A percentile compares a stretch with the other conserved stretches of the same genome.
Conservation (phyloP, 2,888 invertebrate species). For the Dexiosoma caninum region DNA sequence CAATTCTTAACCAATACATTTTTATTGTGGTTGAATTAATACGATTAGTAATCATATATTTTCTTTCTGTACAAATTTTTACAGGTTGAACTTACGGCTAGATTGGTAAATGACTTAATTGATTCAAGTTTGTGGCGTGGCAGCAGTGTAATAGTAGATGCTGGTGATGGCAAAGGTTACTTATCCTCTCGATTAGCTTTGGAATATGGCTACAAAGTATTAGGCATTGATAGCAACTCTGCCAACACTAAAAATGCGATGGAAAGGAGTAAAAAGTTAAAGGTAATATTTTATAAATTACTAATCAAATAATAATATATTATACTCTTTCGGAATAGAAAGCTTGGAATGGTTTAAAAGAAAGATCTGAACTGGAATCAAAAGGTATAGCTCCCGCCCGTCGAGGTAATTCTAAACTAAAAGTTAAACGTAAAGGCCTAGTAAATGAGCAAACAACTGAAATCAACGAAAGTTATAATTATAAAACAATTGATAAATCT, state of each 20-base stretch:
- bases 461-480: conserved; percentile 71
- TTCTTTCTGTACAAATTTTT: background rate
- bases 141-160: conserved; percentile 82
- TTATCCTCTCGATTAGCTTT: conserved; percentile 86
- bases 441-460: background rate
- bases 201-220: conserved; percentile 83
- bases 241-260: conserved; percentile 84
- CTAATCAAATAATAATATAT: background rate
- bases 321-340: conserved; percentile 74
- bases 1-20: no score
- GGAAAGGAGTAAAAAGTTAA: conserved; percentile 76
- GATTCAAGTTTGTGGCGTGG: conserved; percentile 47
- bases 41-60: no score
- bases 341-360: conserved; percentile 81
- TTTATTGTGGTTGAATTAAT: no score
- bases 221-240: conserved; percentile 88
- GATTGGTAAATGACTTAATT: conserved; percentile 80
- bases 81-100: conserved; percentile 83
- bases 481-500: conserved; percentile 82
- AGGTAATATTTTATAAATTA: conserved; percentile 66
- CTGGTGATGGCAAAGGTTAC: conserved; percentile 94
- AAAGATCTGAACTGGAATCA: conserved; percentile 78
- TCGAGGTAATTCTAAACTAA: conserved; percentile 68
- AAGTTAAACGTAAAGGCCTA: background rate
- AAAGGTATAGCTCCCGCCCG: conserved; percentile 74